These are phyloP conservation scores for Odontesthes bonariensis DNA, from an alignment of 2,113 vertebrate genomes.

Conservation along the genomic window DNA sequence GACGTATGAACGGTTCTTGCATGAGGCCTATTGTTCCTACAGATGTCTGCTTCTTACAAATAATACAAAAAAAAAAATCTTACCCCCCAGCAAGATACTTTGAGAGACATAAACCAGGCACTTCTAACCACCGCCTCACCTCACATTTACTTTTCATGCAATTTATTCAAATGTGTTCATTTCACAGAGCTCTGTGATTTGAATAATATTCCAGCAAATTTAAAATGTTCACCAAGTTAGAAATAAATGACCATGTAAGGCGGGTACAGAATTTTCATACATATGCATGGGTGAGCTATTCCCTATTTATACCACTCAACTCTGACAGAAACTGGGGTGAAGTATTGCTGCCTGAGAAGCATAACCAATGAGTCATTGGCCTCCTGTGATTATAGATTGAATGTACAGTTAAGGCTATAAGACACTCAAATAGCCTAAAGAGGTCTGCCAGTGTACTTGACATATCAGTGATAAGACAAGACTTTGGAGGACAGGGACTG, in stretches of 20 bases:
- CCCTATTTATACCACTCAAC: constrained; percentile 44
- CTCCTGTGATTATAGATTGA: constrained; percentile 43
- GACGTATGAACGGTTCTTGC: too few relatives aligned
- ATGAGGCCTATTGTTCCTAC: too few relatives aligned
- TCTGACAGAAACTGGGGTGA: constrained; percentile 54
- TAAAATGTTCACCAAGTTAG: constrained; percentile 58
- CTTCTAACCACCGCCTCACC: constrained; percentile 6
- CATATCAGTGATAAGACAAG: constrained; percentile 22
- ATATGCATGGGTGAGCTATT: constrained; percentile 54
- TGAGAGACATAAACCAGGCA: constrained; percentile 6
- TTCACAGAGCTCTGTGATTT: constrained; percentile 56
- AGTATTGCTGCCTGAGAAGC: constrained; percentile 47
- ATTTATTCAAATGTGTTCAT: constrained; percentile 43
- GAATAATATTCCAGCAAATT: constrained; percentile 65
- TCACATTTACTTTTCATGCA: constrained; percentile 32
- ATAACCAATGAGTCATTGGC: constrained; percentile 42
- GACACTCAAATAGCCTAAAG: constrained; percentile 32
- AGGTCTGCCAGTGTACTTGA: constrained; percentile 41
- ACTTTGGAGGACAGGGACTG: constrained; percentile 11
- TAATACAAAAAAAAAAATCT: constrained; percentile 9
- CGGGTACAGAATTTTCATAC: constrained; percentile 47
- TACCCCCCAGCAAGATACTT: not conserved
- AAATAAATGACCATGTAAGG: constrained; percentile 64
- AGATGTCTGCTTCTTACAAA: not conserved
- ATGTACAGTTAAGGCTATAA: constrained; percentile 32